Percentiles rank a stretch among this genome's conserved stretches.
These are phyloP conservation scores for Takifugu ocellatus DNA, from an alignment of 2,797 vertebrate genomes.

Conservation along the genomic window DNA sequence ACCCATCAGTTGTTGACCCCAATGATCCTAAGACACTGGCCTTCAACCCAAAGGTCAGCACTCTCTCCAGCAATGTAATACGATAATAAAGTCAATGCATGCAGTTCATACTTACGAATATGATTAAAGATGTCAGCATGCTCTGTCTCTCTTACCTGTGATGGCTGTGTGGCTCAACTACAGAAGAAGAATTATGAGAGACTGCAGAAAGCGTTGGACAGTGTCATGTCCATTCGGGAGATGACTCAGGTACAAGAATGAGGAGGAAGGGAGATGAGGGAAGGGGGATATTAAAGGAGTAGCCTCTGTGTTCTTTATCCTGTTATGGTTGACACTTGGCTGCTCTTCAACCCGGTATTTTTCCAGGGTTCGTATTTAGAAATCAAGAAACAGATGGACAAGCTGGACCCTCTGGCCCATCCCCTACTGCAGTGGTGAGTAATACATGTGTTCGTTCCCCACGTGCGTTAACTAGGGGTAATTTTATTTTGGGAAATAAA, in stretches of 20 bases:
- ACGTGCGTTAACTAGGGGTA: background rate
- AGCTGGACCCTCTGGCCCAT: slow-evolving; percentile 94
- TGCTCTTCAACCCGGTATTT: background rate
- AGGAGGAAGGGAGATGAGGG: slow-evolving; percentile 4
- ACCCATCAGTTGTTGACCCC: slow-evolving; percentile 97
- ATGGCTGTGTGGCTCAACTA: slow-evolving; percentile 65
- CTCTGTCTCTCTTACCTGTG: slow-evolving; percentile 39
- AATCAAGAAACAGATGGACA: slow-evolving; percentile 99
- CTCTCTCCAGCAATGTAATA: slow-evolving; percentile 7
- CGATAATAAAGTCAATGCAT: background rate
- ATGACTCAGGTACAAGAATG: slow-evolving; percentile 92
- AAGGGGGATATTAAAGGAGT: background rate
- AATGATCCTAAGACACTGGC: slow-evolving; percentile 98
- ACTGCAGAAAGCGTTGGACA: slow-evolving; percentile 97
- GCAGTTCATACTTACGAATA: background rate
- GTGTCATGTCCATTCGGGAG: slow-evolving; percentile 98
- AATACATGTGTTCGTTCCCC: background rate
- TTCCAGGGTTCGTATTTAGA: slow-evolving; percentile 95
- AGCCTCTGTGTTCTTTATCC: background rate
- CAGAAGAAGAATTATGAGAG: slow-evolving; percentile 99
- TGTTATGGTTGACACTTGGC: background rate
- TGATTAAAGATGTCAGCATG: slow-evolving; percentile 56
- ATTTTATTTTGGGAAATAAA: slow-evolving; percentile 3
- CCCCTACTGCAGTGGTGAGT: slow-evolving; percentile 93
- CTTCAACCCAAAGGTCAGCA: slow-evolving; percentile 96